phyloP scores from a whole-genome alignment of 2,888 invertebrate genomes.

The Macrostomum cliftonense region DNA sequence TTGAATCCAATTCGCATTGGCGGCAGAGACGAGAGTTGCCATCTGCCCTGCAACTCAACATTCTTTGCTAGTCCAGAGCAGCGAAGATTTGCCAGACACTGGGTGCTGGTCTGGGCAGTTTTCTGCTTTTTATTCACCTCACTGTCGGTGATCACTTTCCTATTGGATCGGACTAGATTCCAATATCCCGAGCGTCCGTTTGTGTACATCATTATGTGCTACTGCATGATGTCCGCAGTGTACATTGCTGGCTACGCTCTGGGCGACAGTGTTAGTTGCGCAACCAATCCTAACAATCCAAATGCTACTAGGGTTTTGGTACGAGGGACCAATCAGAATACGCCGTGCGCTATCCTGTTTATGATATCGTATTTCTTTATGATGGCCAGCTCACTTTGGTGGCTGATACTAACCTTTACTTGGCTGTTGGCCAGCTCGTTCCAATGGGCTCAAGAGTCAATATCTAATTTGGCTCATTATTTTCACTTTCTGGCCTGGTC shows the following conservation, averaged over 20 bases:
- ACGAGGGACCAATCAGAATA: slow-evolving; percentile 33
- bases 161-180: slow-evolving; percentile 81
- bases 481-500: slow-evolving; percentile 97
- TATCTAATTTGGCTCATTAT: slow-evolving; percentile 85
- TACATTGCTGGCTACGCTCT: slow-evolving; percentile 50
- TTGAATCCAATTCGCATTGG: no score
- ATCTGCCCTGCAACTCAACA: slow-evolving; percentile 70
- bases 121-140: slow-evolving; percentile 66
- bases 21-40: slow-evolving; percentile 44
- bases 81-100: slow-evolving; percentile 60
- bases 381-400: slow-evolving; percentile 86
- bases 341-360: slow-evolving; percentile 67
- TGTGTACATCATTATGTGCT: slow-evolving; percentile 84
- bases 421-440: slow-evolving; percentile 89
- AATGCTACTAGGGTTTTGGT: not conserved
- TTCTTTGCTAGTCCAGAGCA: slow-evolving; percentile 46
- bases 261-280: slow-evolving; percentile 37
- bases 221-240: slow-evolving; percentile 74
- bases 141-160: slow-evolving; percentile 59
- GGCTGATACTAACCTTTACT: slow-evolving; percentile 81
- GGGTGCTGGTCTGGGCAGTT: slow-evolving; percentile 45
- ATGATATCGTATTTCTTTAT: slow-evolving; percentile 78
- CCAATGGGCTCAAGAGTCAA: slow-evolving; percentile 94
- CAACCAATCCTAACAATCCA: slow-evolving; percentile 18
- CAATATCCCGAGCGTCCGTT: slow-evolving; percentile 92